Evolutionary conservation across 1,140 invertebrate genomes (phyloP).

Genomic region (Solenopsis invicta): DNA sequence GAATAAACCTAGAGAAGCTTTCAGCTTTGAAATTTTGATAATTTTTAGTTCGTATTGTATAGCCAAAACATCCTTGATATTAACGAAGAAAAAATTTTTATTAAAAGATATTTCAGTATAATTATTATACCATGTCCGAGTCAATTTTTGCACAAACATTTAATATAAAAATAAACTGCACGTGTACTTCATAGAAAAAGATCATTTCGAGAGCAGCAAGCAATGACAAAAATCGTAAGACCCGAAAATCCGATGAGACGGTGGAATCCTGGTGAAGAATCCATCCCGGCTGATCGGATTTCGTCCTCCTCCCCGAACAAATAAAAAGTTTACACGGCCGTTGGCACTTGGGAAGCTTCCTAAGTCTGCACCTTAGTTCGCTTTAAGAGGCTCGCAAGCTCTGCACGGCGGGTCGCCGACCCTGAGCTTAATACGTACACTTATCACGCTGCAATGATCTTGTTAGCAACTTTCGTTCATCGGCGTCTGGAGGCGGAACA

Average conservation of each 20-base stretch:
- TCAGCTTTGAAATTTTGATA: too few species aligned
- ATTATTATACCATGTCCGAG: too few species aligned
- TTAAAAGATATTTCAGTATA: too few species aligned
- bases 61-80: too few species aligned
- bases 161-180: not conserved
- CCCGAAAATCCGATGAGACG: not conserved
- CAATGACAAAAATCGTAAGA: not conserved
- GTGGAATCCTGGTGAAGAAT: not conserved
- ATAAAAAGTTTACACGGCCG: slow-evolving; percentile 69
- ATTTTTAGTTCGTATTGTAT: too few species aligned
- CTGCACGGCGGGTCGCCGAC: slow-evolving; percentile 74
- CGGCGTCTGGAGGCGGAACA: not conserved
- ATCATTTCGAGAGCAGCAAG: not conserved
- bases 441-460: slow-evolving; percentile 85
- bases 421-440: slow-evolving; percentile 83
- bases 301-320: slow-evolving; percentile 35
- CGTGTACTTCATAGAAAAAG: not conserved
- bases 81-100: too few species aligned
- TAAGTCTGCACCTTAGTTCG: slow-evolving; percentile 64
- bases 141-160: not conserved
- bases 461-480: slow-evolving; percentile 80
- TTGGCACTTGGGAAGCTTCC: slow-evolving; percentile 77
- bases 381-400: slow-evolving; percentile 43
- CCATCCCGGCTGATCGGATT: slow-evolving; percentile 35
- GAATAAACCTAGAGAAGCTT: too few species aligned